These are phyloP conservation scores for Lepus oiostolus DNA, from an alignment of 2,797 vertebrate species.

Conservation along the genomic window DNA sequence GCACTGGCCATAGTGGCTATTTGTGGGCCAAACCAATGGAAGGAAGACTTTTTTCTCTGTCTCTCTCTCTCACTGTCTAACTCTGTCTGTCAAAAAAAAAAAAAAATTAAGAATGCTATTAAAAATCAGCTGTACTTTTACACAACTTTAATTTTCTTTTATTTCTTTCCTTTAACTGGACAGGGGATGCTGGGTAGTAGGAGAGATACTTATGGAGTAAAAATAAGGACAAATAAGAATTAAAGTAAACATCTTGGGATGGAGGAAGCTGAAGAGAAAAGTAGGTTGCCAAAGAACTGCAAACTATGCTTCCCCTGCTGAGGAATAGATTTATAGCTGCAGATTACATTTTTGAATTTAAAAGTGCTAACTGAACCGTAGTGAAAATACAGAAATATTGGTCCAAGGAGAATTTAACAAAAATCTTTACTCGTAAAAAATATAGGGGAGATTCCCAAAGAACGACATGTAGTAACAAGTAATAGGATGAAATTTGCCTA, in stretches of 20 bases:
- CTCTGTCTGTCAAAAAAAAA: neutral
- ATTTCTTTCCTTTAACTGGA: neutral
- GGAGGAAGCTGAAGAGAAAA: neutral
- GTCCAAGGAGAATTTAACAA: slow-evolving; percentile 55
- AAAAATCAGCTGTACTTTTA: neutral
- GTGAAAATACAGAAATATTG: slow-evolving; percentile 49
- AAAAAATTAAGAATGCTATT: neutral
- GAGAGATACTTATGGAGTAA: neutral
- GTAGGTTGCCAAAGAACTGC: slow-evolving; percentile 7
- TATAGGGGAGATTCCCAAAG: slow-evolving; percentile 13
- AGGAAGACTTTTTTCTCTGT: too few species aligned
- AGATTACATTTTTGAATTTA: slow-evolving; percentile 54
- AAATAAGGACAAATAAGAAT: neutral
- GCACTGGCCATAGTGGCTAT: too few species aligned
- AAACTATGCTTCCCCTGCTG: neutral
- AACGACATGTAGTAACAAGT: slow-evolving; percentile 49
- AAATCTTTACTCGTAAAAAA: slow-evolving; percentile 57
- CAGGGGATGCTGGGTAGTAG: neutral
- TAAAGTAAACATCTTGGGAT: neutral
- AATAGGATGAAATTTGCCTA: slow-evolving; percentile 47
- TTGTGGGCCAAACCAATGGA: too few species aligned
- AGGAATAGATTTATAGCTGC: slow-evolving; percentile 21
- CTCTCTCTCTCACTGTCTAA: too few species aligned
- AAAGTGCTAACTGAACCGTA: slow-evolving; percentile 40
- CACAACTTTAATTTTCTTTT: neutral